Evolutionary conservation across 1,140 invertebrate genomes (phyloP).

Genomic region (Myzus persicae): DNA sequence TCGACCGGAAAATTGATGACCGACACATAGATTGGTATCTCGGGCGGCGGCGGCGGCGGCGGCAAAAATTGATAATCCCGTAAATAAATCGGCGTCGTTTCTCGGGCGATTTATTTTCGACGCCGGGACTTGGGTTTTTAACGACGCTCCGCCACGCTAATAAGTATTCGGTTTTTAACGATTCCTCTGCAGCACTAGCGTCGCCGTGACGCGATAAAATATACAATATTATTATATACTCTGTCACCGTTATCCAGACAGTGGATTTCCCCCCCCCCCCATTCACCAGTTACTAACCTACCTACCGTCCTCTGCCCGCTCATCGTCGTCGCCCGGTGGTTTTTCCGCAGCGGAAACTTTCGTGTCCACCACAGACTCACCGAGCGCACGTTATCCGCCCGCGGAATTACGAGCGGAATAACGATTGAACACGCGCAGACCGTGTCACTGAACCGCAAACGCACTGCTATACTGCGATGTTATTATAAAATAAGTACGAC

Average conservation of each 20-base stretch:
- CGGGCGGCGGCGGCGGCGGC: too few species aligned
- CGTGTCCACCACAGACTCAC: not conserved
- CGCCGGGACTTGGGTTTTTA: not conserved
- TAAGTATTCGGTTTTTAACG: not conserved
- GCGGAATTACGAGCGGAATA: not conserved
- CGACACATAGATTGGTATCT: constrained; percentile 26
- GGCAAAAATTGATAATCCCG: constrained; percentile 55
- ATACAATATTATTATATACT: not conserved
- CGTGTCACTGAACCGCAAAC: not conserved
- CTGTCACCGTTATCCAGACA: not conserved
- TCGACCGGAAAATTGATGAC: constrained; percentile 54
- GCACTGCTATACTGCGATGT: not conserved
- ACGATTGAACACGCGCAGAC: not conserved
- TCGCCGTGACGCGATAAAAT: not conserved
- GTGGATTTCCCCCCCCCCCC: not conserved
- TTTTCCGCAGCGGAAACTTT: not conserved
- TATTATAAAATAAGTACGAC: not conserved
- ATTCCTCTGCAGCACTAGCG: not conserved
- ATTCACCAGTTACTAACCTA: too few species aligned
- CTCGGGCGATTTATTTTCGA: constrained; percentile 18
- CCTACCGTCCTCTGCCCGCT: not conserved
- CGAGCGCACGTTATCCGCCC: too few species aligned
- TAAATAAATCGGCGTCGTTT: constrained; percentile 44
- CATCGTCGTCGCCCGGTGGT: not conserved
- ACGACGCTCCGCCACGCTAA: not conserved